Base-by-base conservation (phyloP, 2,113 vertebrate species). In the Pelobates fuscus region DNA sequence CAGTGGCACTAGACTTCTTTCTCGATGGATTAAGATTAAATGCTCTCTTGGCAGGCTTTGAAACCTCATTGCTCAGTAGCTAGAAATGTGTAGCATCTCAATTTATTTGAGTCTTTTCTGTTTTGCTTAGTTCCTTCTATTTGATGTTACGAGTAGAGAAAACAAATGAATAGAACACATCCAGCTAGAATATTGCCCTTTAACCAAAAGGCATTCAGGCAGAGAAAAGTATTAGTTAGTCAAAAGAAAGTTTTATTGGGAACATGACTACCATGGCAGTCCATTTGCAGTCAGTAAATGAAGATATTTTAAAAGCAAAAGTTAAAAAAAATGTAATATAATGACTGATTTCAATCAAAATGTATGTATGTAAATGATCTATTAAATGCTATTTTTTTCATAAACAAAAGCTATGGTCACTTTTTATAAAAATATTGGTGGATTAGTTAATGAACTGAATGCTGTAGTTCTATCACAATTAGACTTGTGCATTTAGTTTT, bases 11-110 rank as follows among this genome's bases (percentile, higher is more conserved):
- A 87, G 77, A 80, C 75, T 32, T 86, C 71, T 86, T 88, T 89
- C 71, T 70, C 82, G 83, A 81, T 80, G 80, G 81, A 87, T 88
- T 85, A 87, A 89, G 82, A 90, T 86, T 83, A 88, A 87, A 88
- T 79, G 68, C 59, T 84, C 52, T 83, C 77, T 72, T 79, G 81
- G 67, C 78, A 79, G 75, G 64, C 0, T 84, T 72, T 73, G 79
- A 88, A 89, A 84, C 46, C 70, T 86, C 84, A 81, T 81, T 87
- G 80, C 78, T 86, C 83, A 83, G 54, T 58, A 29, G 54, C 70
- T 81, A 14, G 67, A 87, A 78, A 86, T 83, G 84, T 81, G 41
- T 75, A 77, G 71, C 77, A 79, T 84, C 68, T 78, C 70, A 66
- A 81, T 81, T 82, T 86, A 70, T 80, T 63, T 71, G 66, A 80